Conservation (phyloP, 2,888 invertebrate genomes). For the Trypoxylon attenuatum region DNA sequence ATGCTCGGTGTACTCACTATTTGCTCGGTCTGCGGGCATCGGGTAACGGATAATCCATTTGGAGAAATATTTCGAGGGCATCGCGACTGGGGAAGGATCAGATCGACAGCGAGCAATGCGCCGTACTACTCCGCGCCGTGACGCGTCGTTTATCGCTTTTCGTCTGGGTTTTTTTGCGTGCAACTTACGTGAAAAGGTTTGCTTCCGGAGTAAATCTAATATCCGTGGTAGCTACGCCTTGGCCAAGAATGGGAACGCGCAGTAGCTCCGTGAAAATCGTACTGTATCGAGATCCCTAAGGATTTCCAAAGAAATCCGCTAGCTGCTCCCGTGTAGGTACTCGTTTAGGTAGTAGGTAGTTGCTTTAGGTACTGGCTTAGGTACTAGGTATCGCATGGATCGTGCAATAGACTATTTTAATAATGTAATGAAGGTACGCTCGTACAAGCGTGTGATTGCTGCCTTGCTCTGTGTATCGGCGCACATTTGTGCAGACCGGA, state of each 20-base stretch:
- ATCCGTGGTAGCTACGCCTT: constrained; percentile 50
- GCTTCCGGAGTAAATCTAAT: constrained; percentile 54
- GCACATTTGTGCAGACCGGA: not conserved
- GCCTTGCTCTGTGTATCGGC: too few relatives aligned
- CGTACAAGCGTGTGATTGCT: not conserved
- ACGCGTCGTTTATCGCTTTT: constrained; percentile 55
- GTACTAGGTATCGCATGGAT: constrained; percentile 1
- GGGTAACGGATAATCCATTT: constrained; percentile 39
- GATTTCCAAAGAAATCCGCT: constrained; percentile 31
- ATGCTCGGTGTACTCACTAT: not conserved
- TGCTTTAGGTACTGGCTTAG: not conserved
- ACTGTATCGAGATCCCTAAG: constrained; percentile 33
- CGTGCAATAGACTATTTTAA: constrained; percentile 28
- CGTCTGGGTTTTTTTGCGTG: constrained; percentile 38
- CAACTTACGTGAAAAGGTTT: constrained; percentile 40
- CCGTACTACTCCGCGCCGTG: too few relatives aligned
- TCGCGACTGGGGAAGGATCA: constrained; percentile 30
- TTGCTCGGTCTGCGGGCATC: constrained; percentile 8
- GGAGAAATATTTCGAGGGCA: constrained; percentile 26
- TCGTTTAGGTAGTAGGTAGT: not conserved
- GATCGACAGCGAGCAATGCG: constrained; percentile 47
- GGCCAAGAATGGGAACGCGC: constrained; percentile 49
- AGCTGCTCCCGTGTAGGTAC: constrained; percentile 4
- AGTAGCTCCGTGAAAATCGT: constrained; percentile 51
- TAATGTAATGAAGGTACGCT: constrained; percentile 27